Evolutionary conservation across 2,888 invertebrate species (phyloP).

Genomic region (Heliothis peltigera): DNA sequence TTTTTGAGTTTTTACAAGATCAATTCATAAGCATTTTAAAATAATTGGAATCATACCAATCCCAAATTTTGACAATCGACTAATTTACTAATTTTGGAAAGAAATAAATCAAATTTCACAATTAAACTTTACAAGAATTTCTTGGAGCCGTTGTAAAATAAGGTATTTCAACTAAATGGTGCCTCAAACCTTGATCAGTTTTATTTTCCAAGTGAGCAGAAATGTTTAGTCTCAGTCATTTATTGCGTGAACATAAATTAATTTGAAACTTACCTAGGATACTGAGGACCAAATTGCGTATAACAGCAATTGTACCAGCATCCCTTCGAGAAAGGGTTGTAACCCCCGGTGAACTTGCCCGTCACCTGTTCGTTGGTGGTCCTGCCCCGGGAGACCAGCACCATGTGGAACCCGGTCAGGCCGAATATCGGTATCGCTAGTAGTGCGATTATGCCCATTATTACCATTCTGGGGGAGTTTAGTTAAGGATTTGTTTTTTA

Average conservation of each 20-base stretch:
- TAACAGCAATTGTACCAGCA: constrained; percentile 98
- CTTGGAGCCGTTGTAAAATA: too few relatives aligned
- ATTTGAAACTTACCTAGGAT: constrained; percentile 95
- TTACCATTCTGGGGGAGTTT: constrained; percentile 92
- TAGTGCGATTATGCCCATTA: constrained; percentile 97
- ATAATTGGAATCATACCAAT: too few relatives aligned
- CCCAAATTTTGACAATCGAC: too few relatives aligned
- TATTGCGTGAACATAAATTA: not conserved
- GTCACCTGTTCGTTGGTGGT: constrained; percentile 99
- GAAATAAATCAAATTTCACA: too few relatives aligned
- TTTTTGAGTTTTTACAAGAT: not conserved
- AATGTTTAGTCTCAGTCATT: not conserved
- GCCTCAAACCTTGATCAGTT: too few relatives aligned
- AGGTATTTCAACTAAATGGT: too few relatives aligned
- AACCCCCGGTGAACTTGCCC: constrained; percentile 99
- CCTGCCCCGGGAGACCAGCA: constrained; percentile 98
- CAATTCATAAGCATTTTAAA: too few relatives aligned
- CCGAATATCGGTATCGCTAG: constrained; percentile 99
- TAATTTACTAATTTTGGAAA: too few relatives aligned
- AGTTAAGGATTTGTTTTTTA: constrained; percentile 64
- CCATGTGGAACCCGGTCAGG: constrained; percentile 99
- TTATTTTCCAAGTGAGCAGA: too few relatives aligned
- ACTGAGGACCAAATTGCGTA: constrained; percentile 98
- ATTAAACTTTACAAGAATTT: too few relatives aligned
- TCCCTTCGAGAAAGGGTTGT: constrained; percentile 99